Base-by-base conservation (phyloP, 2,888 invertebrate genomes). In the Napeogenes sylphis region DNA sequence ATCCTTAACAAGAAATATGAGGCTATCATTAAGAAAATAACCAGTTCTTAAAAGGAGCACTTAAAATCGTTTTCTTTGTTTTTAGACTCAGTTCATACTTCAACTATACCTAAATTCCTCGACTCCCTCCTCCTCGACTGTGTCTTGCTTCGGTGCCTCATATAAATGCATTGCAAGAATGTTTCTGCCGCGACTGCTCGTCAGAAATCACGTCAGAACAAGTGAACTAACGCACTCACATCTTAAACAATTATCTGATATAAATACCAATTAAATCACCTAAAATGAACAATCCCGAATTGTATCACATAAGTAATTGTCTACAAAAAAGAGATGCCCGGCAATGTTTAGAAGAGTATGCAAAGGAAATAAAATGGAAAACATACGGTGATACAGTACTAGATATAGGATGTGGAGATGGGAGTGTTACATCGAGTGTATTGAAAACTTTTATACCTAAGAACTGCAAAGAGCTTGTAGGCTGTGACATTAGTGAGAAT, bases 231-330 rank as follows among this genome's bases (percentile, higher is more conserved):
- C 38, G 78, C 78, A 76, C 83, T 84, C 82, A 80, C 79, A 75
- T 56, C 47, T 61, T 65, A 59, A 57, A 47, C 42, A 61, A 68
- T 68, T 65, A 68, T 70, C 38, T 55, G 35, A 45, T 38, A 57
- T 55, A 58, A 59, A 64, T 59, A 67, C 60, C 67, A 59, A 70
- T 54, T 71, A 73, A 63, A 70, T 66, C 70, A 70, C 4, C 8
- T 21, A 69, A 67, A 60, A 85, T 83, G 78, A 93, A 94, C 92
- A 90, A 93, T 76, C 94, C 95, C 0, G 90, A 92, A 67, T 78
- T 94, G 14, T 97, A 97, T 79, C 91, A 93, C 53, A 92, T 92
- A 71, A 92, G 92, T 65, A 95, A 94, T 79, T 91, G 87, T 58
- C 80, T 95, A 61, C 96, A 96, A 79, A 92, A 92, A 67, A 90